Percentiles rank a stretch among this genome's conserved stretches.
phyloP scores from a whole-genome alignment of 2,113 vertebrate genomes.

The Anarhynchus alexandrinus region DNA sequence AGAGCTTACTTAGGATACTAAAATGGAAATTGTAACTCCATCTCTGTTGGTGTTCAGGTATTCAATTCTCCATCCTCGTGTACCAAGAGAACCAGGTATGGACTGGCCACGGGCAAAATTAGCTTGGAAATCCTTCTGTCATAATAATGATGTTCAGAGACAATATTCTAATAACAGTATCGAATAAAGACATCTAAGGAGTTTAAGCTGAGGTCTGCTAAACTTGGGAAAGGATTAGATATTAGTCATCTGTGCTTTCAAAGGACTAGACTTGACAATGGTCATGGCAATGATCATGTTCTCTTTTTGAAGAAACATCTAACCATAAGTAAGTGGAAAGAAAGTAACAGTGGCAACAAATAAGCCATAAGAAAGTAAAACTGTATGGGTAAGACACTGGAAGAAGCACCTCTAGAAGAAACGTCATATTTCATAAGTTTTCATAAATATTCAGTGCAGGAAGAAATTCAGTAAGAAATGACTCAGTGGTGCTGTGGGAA shows the following conservation, averaged over 20 bases:
- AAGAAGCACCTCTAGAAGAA: neutral
- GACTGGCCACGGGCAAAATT: neutral
- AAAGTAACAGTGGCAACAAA: neutral
- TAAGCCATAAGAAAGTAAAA: neutral
- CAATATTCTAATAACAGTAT: neutral
- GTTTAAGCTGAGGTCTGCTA: neutral
- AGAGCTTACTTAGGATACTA: neutral
- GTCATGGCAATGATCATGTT: neutral
- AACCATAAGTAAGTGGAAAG: neutral
- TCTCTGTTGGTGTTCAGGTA: neutral
- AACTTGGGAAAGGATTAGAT: neutral
- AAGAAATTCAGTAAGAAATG: slow-evolving; percentile 15
- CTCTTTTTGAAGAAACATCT: neutral
- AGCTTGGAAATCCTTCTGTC: neutral
- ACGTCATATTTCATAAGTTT: neutral
- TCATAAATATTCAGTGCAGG: slow-evolving; percentile 26
- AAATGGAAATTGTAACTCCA: neutral
- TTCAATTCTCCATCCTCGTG: neutral
- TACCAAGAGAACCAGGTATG: neutral
- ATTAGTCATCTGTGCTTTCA: neutral
- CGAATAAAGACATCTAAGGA: neutral
- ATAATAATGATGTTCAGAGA: neutral
- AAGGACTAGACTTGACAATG: neutral
- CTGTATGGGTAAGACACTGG: neutral
- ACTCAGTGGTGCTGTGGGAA: slow-evolving; percentile 21